Evolutionary conservation across 2,888 invertebrate genomes (phyloP), one percentile per base, ranked within the genome.

Genomic region (Chymomyza caudatula): DNA sequence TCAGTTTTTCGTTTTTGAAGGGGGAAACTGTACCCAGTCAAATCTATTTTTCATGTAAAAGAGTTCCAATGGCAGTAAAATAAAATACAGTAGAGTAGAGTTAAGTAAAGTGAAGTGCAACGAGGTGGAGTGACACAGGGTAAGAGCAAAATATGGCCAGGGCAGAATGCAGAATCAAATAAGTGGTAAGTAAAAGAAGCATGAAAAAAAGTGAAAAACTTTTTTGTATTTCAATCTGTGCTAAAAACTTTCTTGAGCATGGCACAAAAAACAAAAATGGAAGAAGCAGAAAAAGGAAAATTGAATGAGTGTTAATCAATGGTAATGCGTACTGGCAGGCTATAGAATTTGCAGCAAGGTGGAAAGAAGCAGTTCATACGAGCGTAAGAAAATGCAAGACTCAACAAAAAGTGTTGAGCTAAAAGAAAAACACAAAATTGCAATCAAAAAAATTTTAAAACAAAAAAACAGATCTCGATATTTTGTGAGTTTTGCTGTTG

Each of bases 221-320:
- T 54, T n/a, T 81, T 84, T 81, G 78, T 77, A 78, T 84, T 84
- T 80, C 84, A 80, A 80, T 81, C 78, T 80, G 78, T 66, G 84
- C 78, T 77, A 84, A 78, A 71, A 78, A 77, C 71, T 83, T 80
- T 79, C 51, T 37, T 60, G 37, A 53, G 61, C 73, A 69, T 55
- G 53, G 61, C 73, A 69, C 52, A 67, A 63, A 60, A 71, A 71
- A 71, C 63, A 44, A n/a, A 47, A 22, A 51, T 8, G 20, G 19
- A 20, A 19, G 51, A 6, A 17, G 51, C 19, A 63, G 22, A 51
- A 11, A 8, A 20, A 51, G n/a, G 44, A 23, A 49, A 62, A 83
- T 83, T 80, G 78, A 69, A 75, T 81, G 78, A 72, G 76, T 74
- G 83, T 82, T 81, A 81, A 81, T 81, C 86, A 81, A 86, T 85